A percentile compares a stretch with the other conserved stretches of the same genome.
These are phyloP conservation scores for Colinus virginianus DNA, from an alignment of 2,113 vertebrate species.

Conservation along the genomic window DNA sequence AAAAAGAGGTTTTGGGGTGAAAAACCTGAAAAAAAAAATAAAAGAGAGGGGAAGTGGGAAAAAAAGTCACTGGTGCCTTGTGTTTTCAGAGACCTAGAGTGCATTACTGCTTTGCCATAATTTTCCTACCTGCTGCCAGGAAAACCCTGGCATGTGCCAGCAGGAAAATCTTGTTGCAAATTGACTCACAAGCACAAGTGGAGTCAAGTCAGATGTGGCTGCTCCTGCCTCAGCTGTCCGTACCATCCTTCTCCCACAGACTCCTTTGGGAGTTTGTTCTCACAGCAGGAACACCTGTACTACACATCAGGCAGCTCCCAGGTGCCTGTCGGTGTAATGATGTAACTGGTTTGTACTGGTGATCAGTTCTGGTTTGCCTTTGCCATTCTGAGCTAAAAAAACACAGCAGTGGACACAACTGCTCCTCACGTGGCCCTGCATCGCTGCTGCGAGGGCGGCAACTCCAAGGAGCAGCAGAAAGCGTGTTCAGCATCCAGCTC, in stretches of 20 bases:
- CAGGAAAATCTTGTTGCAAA: neutral
- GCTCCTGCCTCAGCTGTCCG: neutral
- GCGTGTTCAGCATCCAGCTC: neutral
- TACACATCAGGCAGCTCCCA: neutral
- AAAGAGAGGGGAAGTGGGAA: neutral
- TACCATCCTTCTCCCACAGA: neutral
- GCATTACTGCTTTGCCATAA: neutral
- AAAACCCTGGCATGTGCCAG: neutral
- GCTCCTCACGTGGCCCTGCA: neutral
- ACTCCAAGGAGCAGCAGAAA: neutral
- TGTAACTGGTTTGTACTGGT: neutral
- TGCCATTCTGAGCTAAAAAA: neutral
- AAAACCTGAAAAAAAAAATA: neutral
- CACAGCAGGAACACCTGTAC: neutral
- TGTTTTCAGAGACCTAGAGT: neutral
- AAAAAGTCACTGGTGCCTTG: neutral
- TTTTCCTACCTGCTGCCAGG: neutral
- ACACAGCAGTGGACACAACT: neutral
- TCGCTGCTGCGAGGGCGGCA: neutral
- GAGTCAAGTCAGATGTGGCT: neutral
- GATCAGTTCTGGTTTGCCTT: fast-evolving
- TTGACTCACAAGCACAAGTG: neutral
- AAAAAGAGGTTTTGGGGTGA: neutral
- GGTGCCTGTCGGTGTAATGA: neutral
- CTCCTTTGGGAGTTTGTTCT: neutral